Percentiles rank a stretch among this genome's conserved stretches.
Conservation (phyloP, 2,797 vertebrate genomes). For the Darevskia nairensis region DNA sequence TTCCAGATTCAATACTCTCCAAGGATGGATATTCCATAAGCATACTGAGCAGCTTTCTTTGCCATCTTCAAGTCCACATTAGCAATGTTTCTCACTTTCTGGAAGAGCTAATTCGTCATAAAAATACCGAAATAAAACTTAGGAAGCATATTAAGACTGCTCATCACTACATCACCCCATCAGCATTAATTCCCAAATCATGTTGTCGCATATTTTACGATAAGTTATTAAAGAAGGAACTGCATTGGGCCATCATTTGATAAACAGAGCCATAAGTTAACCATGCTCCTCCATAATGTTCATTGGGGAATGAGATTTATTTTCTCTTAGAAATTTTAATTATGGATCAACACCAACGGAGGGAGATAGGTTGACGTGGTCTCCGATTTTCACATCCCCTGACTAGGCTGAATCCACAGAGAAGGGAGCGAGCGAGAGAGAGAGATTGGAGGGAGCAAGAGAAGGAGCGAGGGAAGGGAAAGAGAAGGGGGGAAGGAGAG, state of each 20-base stretch:
- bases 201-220: constrained; percentile 72
- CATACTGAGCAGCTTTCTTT: not conserved
- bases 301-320: constrained; percentile 67
- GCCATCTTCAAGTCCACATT: constrained; percentile 6
- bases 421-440: not conserved
- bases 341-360: constrained; percentile 47
- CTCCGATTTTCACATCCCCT: not conserved
- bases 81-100: constrained; percentile 58
- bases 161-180: constrained; percentile 65
- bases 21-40: not conserved
- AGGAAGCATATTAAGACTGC: constrained; percentile 61
- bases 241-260: constrained; percentile 65
- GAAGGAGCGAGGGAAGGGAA: not conserved
- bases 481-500: not conserved
- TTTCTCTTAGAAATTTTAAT: constrained; percentile 65
- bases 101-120: constrained; percentile 47
- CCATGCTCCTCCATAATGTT: constrained; percentile 47
- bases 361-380: not conserved
- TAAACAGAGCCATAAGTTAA: constrained; percentile 72
- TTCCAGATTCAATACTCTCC: too few species aligned
- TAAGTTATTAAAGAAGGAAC: constrained; percentile 69
- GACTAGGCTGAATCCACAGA: not conserved
- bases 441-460: not conserved
- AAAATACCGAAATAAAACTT: constrained; percentile 57
- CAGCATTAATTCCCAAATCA: constrained; percentile 70